Conservation (phyloP, 2,797 vertebrate genomes). For the Sebastes baramenuke region DNA sequence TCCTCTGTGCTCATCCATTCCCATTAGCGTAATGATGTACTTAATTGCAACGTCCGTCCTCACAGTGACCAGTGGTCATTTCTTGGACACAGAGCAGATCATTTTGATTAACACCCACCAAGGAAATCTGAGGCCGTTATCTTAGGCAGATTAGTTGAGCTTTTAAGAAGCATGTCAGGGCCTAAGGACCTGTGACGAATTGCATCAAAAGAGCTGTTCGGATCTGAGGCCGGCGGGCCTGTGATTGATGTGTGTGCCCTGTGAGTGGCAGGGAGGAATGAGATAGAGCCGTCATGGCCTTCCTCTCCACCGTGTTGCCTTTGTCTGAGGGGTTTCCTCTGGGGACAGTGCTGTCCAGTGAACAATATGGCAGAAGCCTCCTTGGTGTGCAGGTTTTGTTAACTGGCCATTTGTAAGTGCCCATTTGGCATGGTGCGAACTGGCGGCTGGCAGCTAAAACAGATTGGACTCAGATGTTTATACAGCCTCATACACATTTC, state of each 20-base stretch:
- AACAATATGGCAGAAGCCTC: constrained; percentile 59
- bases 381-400: constrained; percentile 65
- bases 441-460: constrained; percentile 32
- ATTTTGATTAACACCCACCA: constrained; percentile 70
- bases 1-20: constrained; percentile 24
- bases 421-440: constrained; percentile 51
- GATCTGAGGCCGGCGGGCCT: constrained; percentile 40
- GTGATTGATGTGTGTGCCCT: constrained; percentile 77
- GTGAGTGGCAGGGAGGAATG: constrained; percentile 76
- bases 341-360: constrained; percentile 51
- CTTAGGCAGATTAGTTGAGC: constrained; percentile 68
- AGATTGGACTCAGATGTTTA: constrained; percentile 35
- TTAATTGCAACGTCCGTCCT: constrained; percentile 46
- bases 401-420: constrained; percentile 50
- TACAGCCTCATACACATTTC: constrained; percentile 11
- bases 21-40: constrained; percentile 44
- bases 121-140: constrained; percentile 56
- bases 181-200: constrained; percentile 77
- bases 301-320: constrained; percentile 64
- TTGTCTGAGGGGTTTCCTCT: constrained; percentile 63
- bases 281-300: constrained; percentile 76
- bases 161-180: constrained; percentile 72
- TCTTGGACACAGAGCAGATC: constrained; percentile 66
- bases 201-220: constrained; percentile 60
- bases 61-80: constrained; percentile 53